phyloP scores from a whole-genome alignment of 2,113 vertebrate species.

The Bothrops jararaca region DNA sequence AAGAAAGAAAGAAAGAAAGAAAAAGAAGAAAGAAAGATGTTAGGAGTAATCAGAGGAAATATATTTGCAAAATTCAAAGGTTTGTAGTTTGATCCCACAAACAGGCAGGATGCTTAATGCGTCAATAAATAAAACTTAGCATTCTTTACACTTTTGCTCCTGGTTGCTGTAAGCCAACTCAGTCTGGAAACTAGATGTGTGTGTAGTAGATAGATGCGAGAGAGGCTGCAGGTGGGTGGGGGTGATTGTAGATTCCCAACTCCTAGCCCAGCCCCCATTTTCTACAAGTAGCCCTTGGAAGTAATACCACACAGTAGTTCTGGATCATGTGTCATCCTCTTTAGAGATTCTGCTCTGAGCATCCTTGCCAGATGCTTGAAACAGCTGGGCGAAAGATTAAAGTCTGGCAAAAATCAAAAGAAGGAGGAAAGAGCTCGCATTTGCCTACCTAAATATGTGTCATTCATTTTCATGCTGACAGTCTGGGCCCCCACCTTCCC shows the following conservation, averaged over 20 bases:
- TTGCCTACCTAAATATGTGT: conserved; percentile 30
- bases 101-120: not conserved
- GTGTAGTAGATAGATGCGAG: no score
- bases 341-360: not conserved
- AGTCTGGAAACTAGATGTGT: not conserved
- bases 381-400: not conserved
- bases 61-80: not conserved
- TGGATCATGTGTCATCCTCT: not conserved
- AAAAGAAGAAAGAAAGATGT: not conserved
- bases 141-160: not conserved
- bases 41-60: not conserved
- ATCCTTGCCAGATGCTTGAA: not conserved
- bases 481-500: not conserved
- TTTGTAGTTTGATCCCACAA: not conserved
- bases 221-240: no score
- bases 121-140: not conserved
- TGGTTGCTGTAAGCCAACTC: not conserved
- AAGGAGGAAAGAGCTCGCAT: conserved; percentile 8
- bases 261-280: not conserved
- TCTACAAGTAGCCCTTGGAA: not conserved
- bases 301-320: not conserved
- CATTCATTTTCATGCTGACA: conserved; percentile 25
- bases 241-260: not conserved
- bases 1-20: no score
- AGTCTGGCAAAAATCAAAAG: conserved; percentile 26